Conservation (phyloP, 2,888 invertebrate species). For the Priocnemis perturbator region DNA sequence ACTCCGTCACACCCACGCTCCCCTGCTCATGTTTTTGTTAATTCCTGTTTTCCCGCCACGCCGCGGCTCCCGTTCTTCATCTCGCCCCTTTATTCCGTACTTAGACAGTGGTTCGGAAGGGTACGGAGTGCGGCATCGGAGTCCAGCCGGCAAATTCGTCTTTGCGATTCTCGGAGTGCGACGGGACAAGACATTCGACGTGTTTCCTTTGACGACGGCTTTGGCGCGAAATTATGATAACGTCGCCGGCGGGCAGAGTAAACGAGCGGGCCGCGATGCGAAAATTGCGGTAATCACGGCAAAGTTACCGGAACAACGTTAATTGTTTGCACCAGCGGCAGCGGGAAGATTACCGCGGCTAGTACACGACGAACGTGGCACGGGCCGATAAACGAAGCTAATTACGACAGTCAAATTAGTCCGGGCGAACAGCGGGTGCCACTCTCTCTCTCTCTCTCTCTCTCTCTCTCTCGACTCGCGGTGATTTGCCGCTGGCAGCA, state of each 20-base stretch:
- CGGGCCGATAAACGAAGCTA: conserved; percentile 58
- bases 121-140: no score
- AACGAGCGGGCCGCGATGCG: conserved; percentile 40
- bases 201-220: no score
- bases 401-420: conserved; percentile 59
- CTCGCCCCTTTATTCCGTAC: background rate
- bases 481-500: conserved; percentile 22
- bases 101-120: no score
- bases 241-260: conserved; percentile 18
- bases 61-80: background rate
- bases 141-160: no score
- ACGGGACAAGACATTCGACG: no score
- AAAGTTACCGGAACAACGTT: conserved; percentile 59
- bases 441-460: no score
- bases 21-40: conserved; percentile 21
- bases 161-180: no score
- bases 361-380: conserved; percentile 41
- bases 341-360: conserved; percentile 45
- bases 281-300: conserved; percentile 53
- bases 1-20: background rate
- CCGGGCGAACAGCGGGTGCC: conserved; percentile 14
- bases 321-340: conserved; percentile 54
- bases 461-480: background rate
- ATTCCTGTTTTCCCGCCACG: conserved; percentile 16
- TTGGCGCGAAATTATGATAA: no score